Conservation (phyloP, 2,113 vertebrate genomes). For the Trematocara marginatum region DNA sequence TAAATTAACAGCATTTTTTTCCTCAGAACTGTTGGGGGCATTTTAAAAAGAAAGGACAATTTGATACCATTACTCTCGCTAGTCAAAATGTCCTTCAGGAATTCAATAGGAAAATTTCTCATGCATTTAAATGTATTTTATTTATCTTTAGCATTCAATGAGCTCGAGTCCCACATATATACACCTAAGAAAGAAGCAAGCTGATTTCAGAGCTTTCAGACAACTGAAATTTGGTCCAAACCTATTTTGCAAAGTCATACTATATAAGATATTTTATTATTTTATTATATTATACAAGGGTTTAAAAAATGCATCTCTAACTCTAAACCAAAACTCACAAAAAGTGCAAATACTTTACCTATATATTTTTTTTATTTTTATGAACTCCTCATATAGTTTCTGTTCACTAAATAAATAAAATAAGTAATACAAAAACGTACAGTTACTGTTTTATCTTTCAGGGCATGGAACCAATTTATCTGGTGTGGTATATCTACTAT, state of each 20-base stretch:
- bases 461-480: neutral
- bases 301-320: neutral
- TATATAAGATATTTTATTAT: neutral
- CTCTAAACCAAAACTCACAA: neutral
- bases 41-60: constrained; percentile 67
- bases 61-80: constrained; percentile 50
- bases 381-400: neutral
- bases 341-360: neutral
- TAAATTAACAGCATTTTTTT: constrained; percentile 71
- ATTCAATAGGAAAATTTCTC: constrained; percentile 20
- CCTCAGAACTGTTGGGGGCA: constrained; percentile 54
- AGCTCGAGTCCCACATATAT: neutral
- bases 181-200: neutral
- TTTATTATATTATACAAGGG: neutral
- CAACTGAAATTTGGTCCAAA: neutral
- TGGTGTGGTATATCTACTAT: neutral
- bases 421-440: neutral
- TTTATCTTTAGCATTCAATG: constrained; percentile 19
- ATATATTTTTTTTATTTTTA: neutral
- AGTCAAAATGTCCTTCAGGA: constrained; percentile 43
- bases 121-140: constrained; percentile 16
- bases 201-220: neutral
- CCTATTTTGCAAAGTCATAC: neutral
- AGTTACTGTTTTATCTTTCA: neutral
- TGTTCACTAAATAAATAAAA: neutral